These are phyloP conservation scores for Zaprionus bogoriensis DNA, from an alignment of 2,888 invertebrate species.

Conservation along the genomic window DNA sequence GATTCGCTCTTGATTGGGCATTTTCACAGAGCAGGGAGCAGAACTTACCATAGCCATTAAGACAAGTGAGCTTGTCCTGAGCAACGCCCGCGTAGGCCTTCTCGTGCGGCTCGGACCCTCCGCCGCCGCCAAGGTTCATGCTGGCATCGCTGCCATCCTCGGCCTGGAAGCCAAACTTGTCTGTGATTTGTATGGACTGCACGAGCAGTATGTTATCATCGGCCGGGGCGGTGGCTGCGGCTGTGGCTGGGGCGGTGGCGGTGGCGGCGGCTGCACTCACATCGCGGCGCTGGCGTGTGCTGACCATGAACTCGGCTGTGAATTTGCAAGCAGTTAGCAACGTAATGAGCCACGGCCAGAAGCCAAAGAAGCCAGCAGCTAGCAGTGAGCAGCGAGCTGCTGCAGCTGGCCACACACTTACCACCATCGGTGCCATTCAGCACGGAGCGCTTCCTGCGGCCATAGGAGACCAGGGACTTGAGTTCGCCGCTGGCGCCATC, in stretches of 20 bases:
- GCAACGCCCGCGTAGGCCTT: constrained; percentile 88
- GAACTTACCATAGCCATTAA: constrained; percentile 83
- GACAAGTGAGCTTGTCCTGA: constrained; percentile 83
- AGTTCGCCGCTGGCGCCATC: constrained; percentile 91
- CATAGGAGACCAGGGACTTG: constrained; percentile 92
- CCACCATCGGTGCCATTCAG: constrained; percentile 82
- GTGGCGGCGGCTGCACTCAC: constrained; percentile 49
- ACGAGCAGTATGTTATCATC: constrained; percentile 94
- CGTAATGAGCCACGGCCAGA: constrained; percentile 19
- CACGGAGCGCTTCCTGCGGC: constrained; percentile 89
- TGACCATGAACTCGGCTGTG: constrained; percentile 74
- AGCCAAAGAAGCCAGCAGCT: constrained; percentile 4
- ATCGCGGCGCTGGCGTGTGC: constrained; percentile 67
- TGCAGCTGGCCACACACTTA: constrained; percentile 55
- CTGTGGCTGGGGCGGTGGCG: constrained; percentile 21
- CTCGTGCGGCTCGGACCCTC: constrained; percentile 85
- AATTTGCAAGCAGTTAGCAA: constrained; percentile 48
- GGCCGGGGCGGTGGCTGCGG: constrained; percentile 78
- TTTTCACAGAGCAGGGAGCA: constrained; percentile 60
- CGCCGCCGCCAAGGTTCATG: constrained; percentile 70
- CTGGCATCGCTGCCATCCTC: constrained; percentile 81
- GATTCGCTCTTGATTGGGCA: constrained; percentile 72
- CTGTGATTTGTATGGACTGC: constrained; percentile 95
- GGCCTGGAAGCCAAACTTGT: constrained; percentile 94
- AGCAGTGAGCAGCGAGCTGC: constrained; percentile 3